Percentiles rank a stretch among this genome's conserved stretches.
phyloP scores from a whole-genome alignment of 2,888 invertebrate genomes.

The Nomada ruficornis region DNA sequence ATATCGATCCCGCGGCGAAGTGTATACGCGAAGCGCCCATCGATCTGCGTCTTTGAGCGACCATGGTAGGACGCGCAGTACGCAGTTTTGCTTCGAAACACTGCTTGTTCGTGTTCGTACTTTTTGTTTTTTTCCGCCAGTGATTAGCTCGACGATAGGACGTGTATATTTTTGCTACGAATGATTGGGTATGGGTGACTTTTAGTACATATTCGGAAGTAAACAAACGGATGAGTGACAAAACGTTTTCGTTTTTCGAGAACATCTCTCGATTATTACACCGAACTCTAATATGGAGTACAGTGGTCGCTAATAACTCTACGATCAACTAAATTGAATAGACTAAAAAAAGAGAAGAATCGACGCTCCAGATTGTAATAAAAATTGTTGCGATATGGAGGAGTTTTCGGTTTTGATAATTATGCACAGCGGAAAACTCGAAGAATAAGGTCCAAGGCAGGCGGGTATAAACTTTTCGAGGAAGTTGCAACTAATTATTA shows the following conservation, averaged over 20 bases:
- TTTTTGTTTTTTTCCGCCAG: background rate
- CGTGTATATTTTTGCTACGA: background rate
- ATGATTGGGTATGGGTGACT: background rate
- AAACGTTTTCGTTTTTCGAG: too few relatives aligned
- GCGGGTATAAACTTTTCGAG: background rate
- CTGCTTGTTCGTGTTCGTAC: background rate
- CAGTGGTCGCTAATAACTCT: too few relatives aligned
- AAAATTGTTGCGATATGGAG: background rate
- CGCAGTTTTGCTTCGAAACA: background rate
- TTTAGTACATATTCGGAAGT: background rate
- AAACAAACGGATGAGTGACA: background rate
- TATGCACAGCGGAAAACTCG: background rate
- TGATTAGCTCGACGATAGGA: background rate
- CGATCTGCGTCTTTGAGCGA: slow-evolving; percentile 13
- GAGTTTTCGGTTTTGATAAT: slow-evolving; percentile 4
- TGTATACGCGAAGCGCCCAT: background rate
- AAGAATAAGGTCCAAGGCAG: background rate
- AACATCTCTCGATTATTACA: too few relatives aligned
- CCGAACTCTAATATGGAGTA: too few relatives aligned
- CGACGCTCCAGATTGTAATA: background rate
- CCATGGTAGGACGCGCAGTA: background rate
- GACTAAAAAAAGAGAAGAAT: too few relatives aligned
- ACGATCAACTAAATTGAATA: too few relatives aligned
- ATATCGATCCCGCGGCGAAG: slow-evolving; percentile 27
- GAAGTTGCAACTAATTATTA: slow-evolving; percentile 50